These are phyloP conservation scores for Bathynomus jamesi DNA, from an alignment of 1,140 invertebrate species.

Conservation along the genomic window DNA sequence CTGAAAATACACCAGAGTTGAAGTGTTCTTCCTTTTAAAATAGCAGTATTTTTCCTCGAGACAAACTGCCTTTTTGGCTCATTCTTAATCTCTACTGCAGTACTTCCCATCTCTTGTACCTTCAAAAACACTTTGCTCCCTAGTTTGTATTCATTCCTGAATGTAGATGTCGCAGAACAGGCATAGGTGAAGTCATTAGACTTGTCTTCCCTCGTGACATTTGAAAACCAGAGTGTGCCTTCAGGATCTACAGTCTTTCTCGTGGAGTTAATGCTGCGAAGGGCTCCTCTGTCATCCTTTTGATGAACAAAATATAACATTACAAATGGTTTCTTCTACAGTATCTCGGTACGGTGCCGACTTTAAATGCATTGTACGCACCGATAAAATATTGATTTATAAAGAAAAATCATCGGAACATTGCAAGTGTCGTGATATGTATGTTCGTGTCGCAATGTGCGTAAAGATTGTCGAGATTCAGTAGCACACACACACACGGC, in stretches of 20 bases:
- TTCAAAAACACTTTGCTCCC: constrained; percentile 69
- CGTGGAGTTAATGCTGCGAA: constrained; percentile 83
- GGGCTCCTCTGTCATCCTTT: constrained; percentile 59
- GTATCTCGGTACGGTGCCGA: too few relatives aligned
- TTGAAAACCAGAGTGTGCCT: constrained; percentile 88
- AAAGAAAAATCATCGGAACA: too few relatives aligned
- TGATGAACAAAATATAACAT: constrained; percentile 22
- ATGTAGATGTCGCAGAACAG: constrained; percentile 77
- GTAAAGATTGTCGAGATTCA: too few relatives aligned
- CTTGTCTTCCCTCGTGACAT: constrained; percentile 75
- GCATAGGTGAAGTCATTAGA: constrained; percentile 75
- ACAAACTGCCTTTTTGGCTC: constrained; percentile 71
- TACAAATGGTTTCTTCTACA: too few relatives aligned
- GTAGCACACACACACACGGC: too few relatives aligned
- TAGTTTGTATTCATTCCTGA: constrained; percentile 80
- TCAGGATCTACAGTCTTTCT: constrained; percentile 89
- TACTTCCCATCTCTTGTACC: constrained; percentile 65
- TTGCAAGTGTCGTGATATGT: too few relatives aligned
- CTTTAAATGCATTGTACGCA: too few relatives aligned
- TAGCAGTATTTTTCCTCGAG: constrained; percentile 74
- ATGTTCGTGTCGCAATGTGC: too few relatives aligned
- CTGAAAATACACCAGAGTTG: constrained; percentile 83
- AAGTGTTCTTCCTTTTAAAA: constrained; percentile 66
- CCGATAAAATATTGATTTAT: too few relatives aligned
- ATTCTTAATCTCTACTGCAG: constrained; percentile 62